Evolutionary conservation across 1,140 invertebrate species (phyloP).

Genomic region (Leptinotarsa lineolata): DNA sequence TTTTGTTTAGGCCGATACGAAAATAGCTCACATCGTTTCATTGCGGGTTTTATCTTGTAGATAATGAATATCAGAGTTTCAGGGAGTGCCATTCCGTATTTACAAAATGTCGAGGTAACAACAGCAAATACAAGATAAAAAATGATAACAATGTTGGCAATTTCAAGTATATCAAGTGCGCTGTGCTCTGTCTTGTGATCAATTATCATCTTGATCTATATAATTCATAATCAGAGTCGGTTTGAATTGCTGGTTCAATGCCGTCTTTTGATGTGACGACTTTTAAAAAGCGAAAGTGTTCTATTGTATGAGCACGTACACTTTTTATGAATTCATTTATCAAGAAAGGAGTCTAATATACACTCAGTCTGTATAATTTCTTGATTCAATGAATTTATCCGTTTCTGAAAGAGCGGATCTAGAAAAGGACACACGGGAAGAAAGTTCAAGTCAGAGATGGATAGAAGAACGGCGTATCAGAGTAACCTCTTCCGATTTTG

Average conservation of each 20-base stretch:
- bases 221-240: constrained; percentile 15
- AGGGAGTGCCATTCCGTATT: background rate
- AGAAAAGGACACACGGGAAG: no score
- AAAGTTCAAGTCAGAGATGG: no score
- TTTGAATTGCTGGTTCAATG: constrained; percentile 12
- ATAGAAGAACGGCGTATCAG: no score
- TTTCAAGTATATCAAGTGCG: constrained; percentile 17
- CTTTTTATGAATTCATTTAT: background rate
- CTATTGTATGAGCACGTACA: background rate
- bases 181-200: constrained; percentile 12
- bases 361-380: background rate
- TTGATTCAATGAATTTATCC: no score
- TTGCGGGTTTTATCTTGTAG: no score
- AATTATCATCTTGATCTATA: constrained; percentile 16
- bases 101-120: background rate
- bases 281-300: background rate
- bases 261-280: background rate
- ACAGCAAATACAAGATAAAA: background rate
- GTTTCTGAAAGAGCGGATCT: no score
- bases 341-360: background rate
- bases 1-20: no score
- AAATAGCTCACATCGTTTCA: no score
- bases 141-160: constrained; percentile 7
- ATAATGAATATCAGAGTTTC: background rate
- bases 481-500: no score